Conservation (phyloP, 1,140 invertebrate species). For the Cherax destructor region DNA sequence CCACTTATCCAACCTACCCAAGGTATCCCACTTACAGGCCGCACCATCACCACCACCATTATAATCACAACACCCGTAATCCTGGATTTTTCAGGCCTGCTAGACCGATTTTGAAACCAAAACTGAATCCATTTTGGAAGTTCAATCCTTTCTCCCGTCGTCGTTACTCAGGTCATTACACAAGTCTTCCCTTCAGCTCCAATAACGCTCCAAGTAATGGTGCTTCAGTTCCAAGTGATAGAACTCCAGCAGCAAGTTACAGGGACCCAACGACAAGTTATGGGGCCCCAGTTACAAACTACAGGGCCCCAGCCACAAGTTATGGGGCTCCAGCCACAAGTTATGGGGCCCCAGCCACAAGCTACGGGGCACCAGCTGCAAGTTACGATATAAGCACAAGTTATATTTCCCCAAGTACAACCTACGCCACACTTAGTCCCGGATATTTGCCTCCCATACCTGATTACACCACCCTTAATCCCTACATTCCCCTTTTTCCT, state of each 20-base stretch:
- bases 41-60: constrained; percentile 7
- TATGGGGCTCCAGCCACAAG: neutral
- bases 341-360: neutral
- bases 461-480: neutral
- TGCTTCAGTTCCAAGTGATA: too few relatives aligned
- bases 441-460: neutral
- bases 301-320: too few relatives aligned
- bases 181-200: neutral
- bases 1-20: constrained; percentile 34
- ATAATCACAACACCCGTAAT: neutral
- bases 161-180: neutral
- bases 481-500: neutral
- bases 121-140: constrained; percentile 18
- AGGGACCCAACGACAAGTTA: neutral
- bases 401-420: neutral
- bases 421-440: neutral
- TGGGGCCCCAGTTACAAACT: neutral
- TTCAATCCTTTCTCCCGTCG: constrained; percentile 8
- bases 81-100: neutral
- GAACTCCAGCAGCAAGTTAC: too few relatives aligned
- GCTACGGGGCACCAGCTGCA: neutral
- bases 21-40: constrained; percentile 4
- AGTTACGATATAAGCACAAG: neutral
- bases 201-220: neutral
- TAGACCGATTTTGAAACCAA: constrained; percentile 15